Base-by-base conservation (phyloP, 2,888 invertebrate genomes). In the Portevinia maculata region DNA sequence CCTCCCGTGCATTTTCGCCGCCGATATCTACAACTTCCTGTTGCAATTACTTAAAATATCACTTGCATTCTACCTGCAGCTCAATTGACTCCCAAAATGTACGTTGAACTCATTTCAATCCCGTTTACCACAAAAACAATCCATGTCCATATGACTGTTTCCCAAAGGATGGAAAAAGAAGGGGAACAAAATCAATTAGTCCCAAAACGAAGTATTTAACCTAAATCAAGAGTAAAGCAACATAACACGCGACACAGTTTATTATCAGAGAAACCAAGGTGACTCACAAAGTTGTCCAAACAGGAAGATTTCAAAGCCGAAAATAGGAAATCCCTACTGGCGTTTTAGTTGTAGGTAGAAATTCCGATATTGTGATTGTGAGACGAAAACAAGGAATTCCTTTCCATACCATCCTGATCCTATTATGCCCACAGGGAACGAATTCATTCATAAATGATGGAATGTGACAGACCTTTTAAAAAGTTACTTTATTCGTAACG, bases 401-500 rank as follows among this genome's bases (percentile, higher is more conserved):
- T n/a, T 74, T 57, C 67, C 24, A 30, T 41, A 39, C 7, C 55
- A 32, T 60, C 74, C 57, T 39, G 28, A 11, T 37, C 13, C 53
- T 28, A 53, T 24, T 15, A 15, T 28, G 69, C 62, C 62, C 69
- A 52, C 69, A 69, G 75, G 75, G 62, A 59, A 81, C 59, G 50
- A 69, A 74, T 52, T 71, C 76, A 71, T 83, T 76, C 65, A 76
- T 41, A 65, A 71, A 53, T 41, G 71, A 76, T 83, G 81, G 76
- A 83, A 83, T 76, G 81, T 65, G 81, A 76, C 81, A 83, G 76
- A 76, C 81, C 81, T 83, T 83, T 83, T 83, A 83, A 83, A 57
- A 83, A 44, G 44, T 44, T 21, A 13, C n/a, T 70, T 81, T 64
- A 50, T 81, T 70, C 41, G 13, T 19, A 15, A 65, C n/a, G 81